phyloP scores from a whole-genome alignment of 2,797 vertebrate genomes.

The Oreochromis mossambicus region DNA sequence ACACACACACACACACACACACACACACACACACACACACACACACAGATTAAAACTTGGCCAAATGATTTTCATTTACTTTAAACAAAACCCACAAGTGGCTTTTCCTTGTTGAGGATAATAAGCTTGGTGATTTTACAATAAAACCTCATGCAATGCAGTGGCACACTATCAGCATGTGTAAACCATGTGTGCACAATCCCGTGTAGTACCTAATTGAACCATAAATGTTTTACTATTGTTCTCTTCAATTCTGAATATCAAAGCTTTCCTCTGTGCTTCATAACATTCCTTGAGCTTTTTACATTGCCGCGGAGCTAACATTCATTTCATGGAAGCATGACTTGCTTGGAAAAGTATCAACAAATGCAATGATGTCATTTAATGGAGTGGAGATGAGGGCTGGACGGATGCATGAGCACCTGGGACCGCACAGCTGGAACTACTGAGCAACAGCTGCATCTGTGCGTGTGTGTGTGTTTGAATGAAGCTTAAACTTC shows the following conservation, averaged over 20 bases:
- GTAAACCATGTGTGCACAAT: slow-evolving; percentile 58
- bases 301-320: slow-evolving; percentile 17
- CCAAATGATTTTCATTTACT: not conserved
- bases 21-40: not conserved
- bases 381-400: slow-evolving; percentile 56
- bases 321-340: slow-evolving; percentile 45
- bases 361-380: slow-evolving; percentile 58
- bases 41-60: not conserved
- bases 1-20: not conserved
- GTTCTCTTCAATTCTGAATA: slow-evolving; percentile 41
- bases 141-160: slow-evolving; percentile 21
- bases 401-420: slow-evolving; percentile 22
- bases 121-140: slow-evolving; percentile 11
- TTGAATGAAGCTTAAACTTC: slow-evolving; percentile 8
- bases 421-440: slow-evolving; percentile 65
- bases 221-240: slow-evolving; percentile 66
- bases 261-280: slow-evolving; percentile 38
- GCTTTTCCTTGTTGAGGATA: slow-evolving; percentile 5
- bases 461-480: not conserved
- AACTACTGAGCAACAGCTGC: slow-evolving; percentile 67
- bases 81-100: slow-evolving; percentile 26
- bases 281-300: slow-evolving; percentile 34
- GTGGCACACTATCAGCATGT: slow-evolving; percentile 42
- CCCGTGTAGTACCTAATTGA: slow-evolving; percentile 48
- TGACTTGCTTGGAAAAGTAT: slow-evolving; percentile 49